Base-by-base conservation (phyloP, 2,797 vertebrate species). In the Phalloptychus januarius region DNA sequence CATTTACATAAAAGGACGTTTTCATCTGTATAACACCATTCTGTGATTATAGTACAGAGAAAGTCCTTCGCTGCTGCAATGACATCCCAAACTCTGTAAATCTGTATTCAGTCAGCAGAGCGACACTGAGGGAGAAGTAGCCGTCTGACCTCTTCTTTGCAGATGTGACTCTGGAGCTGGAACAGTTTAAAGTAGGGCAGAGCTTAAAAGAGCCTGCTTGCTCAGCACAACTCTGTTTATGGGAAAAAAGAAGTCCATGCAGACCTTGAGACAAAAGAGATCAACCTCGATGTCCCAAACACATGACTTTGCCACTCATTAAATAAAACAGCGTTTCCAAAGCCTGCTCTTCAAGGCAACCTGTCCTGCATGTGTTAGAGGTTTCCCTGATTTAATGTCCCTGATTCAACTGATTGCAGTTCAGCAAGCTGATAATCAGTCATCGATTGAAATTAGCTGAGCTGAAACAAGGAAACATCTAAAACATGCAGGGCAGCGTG, bases 141-240 rank as follows among this genome's bases (percentile, higher is more conserved):
- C 46, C 28, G 46, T 52, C 71, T 83, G 63, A 71, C 77, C 83
- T 83, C 79, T 13, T 73, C 54, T 74, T 70, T 72, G 76, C 70
- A 45, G 82, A 50, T 78, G 28, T 7, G 80, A 71, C 72, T 85
- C 54, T 79, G 52, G 28, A 84, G 80, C 72, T 78, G 74, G 74
- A 77, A 78, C 78, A 63, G 42, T 80, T 72, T 78, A 84, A 89
- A 85, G 72, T 82, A 75, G 85, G 75, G 7, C 87, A 70, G 54
- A 11, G 56, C 33, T 74, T 69, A 79, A 79, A 80, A 77, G 69
- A 81, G 31, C 38, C 13, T 18, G 74, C 72, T 15, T 46, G 25
- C 79, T 84, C 83, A 81, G 79, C 85, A 83, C 38, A 86, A 72
- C 4, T 1, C 10, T 28, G 38, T 50, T 28, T 52, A 67, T 52